Evolutionary conservation across 2,888 invertebrate species (phyloP).

Genomic region (Dolomedes plantarius): DNA sequence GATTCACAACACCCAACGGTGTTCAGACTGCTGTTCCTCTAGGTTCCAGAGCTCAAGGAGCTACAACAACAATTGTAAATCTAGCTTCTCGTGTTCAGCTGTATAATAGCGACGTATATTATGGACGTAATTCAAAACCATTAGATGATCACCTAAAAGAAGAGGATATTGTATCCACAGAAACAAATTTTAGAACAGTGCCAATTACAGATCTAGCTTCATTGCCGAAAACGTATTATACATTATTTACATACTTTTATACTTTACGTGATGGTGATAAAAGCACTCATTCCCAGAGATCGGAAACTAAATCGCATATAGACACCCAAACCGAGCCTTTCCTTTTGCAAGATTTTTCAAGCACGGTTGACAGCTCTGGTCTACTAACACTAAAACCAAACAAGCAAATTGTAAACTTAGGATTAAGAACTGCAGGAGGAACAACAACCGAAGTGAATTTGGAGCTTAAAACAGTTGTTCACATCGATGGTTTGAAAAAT

Average conservation of each 20-base stretch:
- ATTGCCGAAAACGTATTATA: conserved; percentile 72
- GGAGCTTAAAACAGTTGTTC: conserved; percentile 71
- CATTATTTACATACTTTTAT: conserved; percentile 73
- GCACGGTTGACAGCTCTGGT: conserved; percentile 71
- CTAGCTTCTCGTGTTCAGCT: conserved; percentile 73
- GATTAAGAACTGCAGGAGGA: conserved; percentile 70
- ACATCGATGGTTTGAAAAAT: conserved; percentile 72
- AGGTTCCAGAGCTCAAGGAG: conserved; percentile 62
- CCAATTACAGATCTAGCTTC: conserved; percentile 66
- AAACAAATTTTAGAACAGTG: conserved; percentile 19
- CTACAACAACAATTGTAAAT: conserved; percentile 73
- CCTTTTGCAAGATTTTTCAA: conserved; percentile 57
- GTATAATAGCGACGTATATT: conserved; percentile 72
- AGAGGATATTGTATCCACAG: conserved; percentile 3
- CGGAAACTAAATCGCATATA: conserved; percentile 70
- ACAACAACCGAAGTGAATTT: conserved; percentile 74
- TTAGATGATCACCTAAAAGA: not conserved
- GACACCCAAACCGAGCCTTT: conserved; percentile 62
- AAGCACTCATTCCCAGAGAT: conserved; percentile 72
- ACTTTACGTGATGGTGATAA: conserved; percentile 72
- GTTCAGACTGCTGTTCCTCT: conserved; percentile 61
- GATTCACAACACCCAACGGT: conserved; percentile 57
- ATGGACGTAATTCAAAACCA: conserved; percentile 32
- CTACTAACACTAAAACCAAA: conserved; percentile 68
- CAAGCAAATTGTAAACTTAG: conserved; percentile 71